Evolutionary conservation across 2,797 vertebrate species (phyloP).

Genomic region (Crenuchus spilurus): DNA sequence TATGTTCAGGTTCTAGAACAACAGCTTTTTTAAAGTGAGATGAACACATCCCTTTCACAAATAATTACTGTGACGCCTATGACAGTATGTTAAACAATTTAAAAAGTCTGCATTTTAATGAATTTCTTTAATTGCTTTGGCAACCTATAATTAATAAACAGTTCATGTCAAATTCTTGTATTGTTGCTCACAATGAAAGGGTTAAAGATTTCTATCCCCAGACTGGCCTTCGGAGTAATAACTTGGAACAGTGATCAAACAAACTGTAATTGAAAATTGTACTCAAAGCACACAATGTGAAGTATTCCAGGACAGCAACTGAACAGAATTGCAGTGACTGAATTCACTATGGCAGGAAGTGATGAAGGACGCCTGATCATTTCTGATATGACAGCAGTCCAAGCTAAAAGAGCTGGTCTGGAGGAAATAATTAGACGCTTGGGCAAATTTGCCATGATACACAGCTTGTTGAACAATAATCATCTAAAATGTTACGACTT

Average conservation of each 20-base stretch:
- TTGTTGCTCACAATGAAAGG: too few species aligned
- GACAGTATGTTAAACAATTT: too few species aligned
- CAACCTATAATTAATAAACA: too few species aligned
- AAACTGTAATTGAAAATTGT: background rate
- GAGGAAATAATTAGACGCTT: background rate
- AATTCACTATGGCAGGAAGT: background rate
- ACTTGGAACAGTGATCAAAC: background rate
- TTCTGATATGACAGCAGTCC: background rate
- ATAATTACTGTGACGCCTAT: too few species aligned
- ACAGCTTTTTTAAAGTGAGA: too few species aligned
- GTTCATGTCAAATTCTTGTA: too few species aligned
- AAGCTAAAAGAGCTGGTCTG: background rate
- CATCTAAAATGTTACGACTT: slow-evolving; percentile 1
- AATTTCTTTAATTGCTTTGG: too few species aligned
- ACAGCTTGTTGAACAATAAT: background rate
- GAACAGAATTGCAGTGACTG: background rate
- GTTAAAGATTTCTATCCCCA: too few species aligned
- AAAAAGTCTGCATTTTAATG: too few species aligned
- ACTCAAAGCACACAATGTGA: background rate
- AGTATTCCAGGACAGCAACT: background rate
- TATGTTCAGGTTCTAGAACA: too few species aligned
- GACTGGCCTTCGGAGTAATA: background rate
- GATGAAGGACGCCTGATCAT: background rate
- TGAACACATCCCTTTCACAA: too few species aligned
- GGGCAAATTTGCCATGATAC: slow-evolving; percentile 6